Evolutionary conservation across 2,113 vertebrate species (phyloP), one percentile per base, ranked within the genome.

Genomic region (Siphamia tubifer): DNA sequence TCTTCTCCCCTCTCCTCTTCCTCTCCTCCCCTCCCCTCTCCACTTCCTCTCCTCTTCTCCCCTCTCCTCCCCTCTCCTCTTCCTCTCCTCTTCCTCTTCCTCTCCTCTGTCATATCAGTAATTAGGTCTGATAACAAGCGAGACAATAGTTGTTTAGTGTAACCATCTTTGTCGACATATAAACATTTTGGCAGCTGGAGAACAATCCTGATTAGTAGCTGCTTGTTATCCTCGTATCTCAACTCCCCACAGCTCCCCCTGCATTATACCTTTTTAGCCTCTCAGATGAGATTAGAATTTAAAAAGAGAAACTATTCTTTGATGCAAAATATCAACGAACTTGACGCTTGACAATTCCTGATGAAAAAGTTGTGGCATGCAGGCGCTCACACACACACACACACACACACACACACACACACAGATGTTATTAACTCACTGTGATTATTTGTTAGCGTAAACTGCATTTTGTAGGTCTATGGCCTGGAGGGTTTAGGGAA

Each of bases 391-490:
- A 57, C 38, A 39, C 15, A 44, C 31, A 32, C 31, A 34, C 8
- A 27, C 30, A 24, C 25, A 19, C 24, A 28, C 8, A 19, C 47
- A 31, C 43, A 31, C 25, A 40, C 15, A 52, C 52, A 60, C 53
- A 44, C 72, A 45, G n/a, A 20, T 48, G 65, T 72, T 79, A 81
- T 74, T 61, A 82, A 85, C 81, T 73, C 8, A 1, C 68, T 77
- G 43, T 74, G 76, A 77, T 81, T 84, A 82, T 90, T 87, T 81
- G 85, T 87, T 60, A 79, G 65, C 10, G 16, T 82, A 82, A 83
- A 80, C 75, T 82, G 70, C 67, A 71, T 83, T 82, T 79, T 72
- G 82, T 56, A 52, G 57, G 55, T 52, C 15, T 2, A 13, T 66
- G 43, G 79, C 86, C 84, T 8, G 3, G 48, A 72, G 82, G 74